Base-by-base conservation (phyloP, 2,113 vertebrate genomes). In the Istiophorus platypterus region DNA sequence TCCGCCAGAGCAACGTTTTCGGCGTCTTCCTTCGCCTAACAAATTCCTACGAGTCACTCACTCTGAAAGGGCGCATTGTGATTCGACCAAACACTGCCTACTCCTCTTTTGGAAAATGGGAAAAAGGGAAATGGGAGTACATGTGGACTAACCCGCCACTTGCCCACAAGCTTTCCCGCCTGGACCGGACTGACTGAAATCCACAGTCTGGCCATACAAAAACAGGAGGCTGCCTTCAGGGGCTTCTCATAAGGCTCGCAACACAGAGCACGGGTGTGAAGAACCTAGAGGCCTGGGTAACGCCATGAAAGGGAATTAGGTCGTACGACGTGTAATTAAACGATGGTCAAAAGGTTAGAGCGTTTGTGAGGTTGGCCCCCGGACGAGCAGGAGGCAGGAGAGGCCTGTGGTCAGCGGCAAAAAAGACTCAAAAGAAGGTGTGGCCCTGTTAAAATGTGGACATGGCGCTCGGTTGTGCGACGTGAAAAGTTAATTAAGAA, bases 61-160 rank as follows among this genome's bases (percentile, higher is more conserved):
- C 62, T 86, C 77, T 95, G 92, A 96, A 96, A 93, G 94, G 72
- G 57, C 20, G 86, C 91, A 88, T 95, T 96, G 95, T 95, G 68
- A 80, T 88, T 85, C 85, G 72, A 81, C 82, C 54, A 61, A 79
- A 87, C 79, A 86, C 73, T 85, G 82, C 82, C 77, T 27, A 77
- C 84, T 83, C 68, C 72, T 76, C 68, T 79, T 72, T 47, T 81
- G 85, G 85, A 88, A 89, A 78, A 67, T 20, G 69, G 68, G 59
- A 41, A 41, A 82, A 80, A 77, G 67, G 82, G 85, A 82, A 90
- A 84, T 80, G 76, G 81, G 72, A 73, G 88, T 72, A 76, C 27
- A 70, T 68, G 54, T 76, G 39, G 65, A 85, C 74, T 65, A 78
- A 61, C 22, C 37, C 26, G 52, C 20, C 47, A 82, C 51, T 79